A percentile compares a stretch with the other conserved stretches of the same genome.
Evolutionary conservation across 1,140 invertebrate genomes (phyloP).

Genomic region (Solenopsis fugax): DNA sequence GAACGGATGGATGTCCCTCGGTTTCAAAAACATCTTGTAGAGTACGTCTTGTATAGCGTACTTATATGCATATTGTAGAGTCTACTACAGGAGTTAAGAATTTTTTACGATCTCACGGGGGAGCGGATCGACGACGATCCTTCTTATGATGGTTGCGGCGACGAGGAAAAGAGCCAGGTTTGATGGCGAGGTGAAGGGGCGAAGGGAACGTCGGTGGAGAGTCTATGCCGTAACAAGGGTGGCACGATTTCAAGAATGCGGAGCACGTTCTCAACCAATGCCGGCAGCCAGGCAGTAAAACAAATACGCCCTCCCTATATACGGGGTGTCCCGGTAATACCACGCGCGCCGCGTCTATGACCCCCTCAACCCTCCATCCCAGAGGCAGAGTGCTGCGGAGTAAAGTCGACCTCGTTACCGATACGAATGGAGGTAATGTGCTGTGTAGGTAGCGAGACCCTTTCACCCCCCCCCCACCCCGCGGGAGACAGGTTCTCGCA

Average conservation of each 20-base stretch:
- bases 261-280: slow-evolving; percentile 86
- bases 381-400: slow-evolving; percentile 38
- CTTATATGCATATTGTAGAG: slow-evolving; percentile 24
- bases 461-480: slow-evolving; percentile 71
- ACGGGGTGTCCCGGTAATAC: slow-evolving; percentile 83
- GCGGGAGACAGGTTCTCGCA: slow-evolving; percentile 49
- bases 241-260: slow-evolving; percentile 85
- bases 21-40: not conserved
- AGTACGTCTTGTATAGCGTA: not conserved
- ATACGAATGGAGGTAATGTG: slow-evolving; percentile 79
- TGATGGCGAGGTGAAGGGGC: slow-evolving; percentile 48
- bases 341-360: slow-evolving; percentile 36
- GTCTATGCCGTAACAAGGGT: slow-evolving; percentile 83
- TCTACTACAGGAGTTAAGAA: slow-evolving; percentile 82
- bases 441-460: slow-evolving; percentile 77
- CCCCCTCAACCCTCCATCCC: slow-evolving; percentile 7
- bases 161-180: slow-evolving; percentile 70
- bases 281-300: slow-evolving; percentile 86
- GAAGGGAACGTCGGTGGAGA: slow-evolving; percentile 58
- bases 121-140: slow-evolving; percentile 66
- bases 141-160: slow-evolving; percentile 57
- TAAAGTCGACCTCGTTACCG: slow-evolving; percentile 77
- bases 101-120: slow-evolving; percentile 75
- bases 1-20: not conserved
- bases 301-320: slow-evolving; percentile 85